Evolutionary conservation across 2,888 invertebrate genomes (phyloP).

Genomic region (Heliconius sara): DNA sequence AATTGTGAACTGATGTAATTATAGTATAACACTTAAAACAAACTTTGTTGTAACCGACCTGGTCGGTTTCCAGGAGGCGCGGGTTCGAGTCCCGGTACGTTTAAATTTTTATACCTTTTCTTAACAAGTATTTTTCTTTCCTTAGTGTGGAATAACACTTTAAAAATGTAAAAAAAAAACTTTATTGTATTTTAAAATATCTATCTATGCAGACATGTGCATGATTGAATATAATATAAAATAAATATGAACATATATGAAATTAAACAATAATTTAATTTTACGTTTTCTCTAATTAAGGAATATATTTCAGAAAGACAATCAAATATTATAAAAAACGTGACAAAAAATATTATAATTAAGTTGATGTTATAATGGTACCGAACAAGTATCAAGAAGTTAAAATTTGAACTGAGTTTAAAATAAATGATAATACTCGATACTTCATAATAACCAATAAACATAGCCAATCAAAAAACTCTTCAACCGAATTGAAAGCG

Average conservation of each 20-base stretch:
- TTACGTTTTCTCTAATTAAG: background rate
- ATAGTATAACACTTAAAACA: background rate
- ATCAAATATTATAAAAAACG: too few species aligned
- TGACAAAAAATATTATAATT: too few species aligned
- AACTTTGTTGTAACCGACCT: background rate
- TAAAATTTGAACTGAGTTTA: background rate
- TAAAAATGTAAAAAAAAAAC: background rate
- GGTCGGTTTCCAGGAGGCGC: too few species aligned
- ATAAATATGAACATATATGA: background rate
- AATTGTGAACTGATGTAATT: background rate
- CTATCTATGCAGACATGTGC: background rate
- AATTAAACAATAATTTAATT: background rate
- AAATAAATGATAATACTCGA: background rate
- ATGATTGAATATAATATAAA: background rate
- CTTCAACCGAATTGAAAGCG: too few species aligned
- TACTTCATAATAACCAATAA: too few species aligned
- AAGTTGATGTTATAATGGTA: too few species aligned
- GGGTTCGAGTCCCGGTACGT: too few species aligned
- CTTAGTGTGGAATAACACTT: too few species aligned
- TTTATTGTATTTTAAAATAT: background rate
- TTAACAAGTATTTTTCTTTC: too few species aligned
- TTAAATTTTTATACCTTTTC: too few species aligned
- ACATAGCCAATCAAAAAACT: too few species aligned
- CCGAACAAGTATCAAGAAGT: background rate
- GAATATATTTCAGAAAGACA: too few species aligned